Conservation (phyloP, 2,113 vertebrate genomes). For the Istiophorus platypterus region DNA sequence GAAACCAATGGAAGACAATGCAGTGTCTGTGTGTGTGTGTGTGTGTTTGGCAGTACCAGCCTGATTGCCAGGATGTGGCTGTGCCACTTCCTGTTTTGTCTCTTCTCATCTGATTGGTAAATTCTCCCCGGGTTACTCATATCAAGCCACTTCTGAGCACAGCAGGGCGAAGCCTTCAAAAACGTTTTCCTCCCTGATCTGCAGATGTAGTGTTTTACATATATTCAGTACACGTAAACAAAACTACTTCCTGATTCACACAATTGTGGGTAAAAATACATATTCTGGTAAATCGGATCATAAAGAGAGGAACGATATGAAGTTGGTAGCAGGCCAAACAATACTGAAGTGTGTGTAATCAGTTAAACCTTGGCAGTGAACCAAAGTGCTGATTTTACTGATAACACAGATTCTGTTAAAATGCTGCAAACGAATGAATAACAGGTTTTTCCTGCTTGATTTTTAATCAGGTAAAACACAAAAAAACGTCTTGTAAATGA, state of each 20-base stretch:
- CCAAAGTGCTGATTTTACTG: no score
- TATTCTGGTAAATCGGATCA: no score
- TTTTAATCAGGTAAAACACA: no score
- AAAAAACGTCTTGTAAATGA: no score
- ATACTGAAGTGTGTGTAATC: no score
- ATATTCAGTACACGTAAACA: background rate
- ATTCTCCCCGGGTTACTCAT: slow-evolving; percentile 45
- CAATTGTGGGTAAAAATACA: no score
- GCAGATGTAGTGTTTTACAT: background rate
- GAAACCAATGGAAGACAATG: background rate
- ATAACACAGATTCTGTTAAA: no score
- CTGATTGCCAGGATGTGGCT: slow-evolving; percentile 51
- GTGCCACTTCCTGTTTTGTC: slow-evolving; percentile 71
- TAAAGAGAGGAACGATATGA: no score
- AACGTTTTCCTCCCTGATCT: background rate
- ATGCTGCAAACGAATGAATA: no score
- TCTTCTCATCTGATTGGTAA: slow-evolving; percentile 52
- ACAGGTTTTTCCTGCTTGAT: no score
- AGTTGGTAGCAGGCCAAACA: no score
- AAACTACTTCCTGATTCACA: background rate
- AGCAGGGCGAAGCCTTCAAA: background rate
- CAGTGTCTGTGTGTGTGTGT: slow-evolving; percentile 2
- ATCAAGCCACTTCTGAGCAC: slow-evolving; percentile 16
- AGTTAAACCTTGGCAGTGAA: no score
- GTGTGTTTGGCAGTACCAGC: slow-evolving; percentile 1